A percentile compares a stretch with the other conserved stretches of the same genome.
These are phyloP conservation scores for Macrocentrus cingulum DNA, from an alignment of 1,140 invertebrate species.

Conservation along the genomic window DNA sequence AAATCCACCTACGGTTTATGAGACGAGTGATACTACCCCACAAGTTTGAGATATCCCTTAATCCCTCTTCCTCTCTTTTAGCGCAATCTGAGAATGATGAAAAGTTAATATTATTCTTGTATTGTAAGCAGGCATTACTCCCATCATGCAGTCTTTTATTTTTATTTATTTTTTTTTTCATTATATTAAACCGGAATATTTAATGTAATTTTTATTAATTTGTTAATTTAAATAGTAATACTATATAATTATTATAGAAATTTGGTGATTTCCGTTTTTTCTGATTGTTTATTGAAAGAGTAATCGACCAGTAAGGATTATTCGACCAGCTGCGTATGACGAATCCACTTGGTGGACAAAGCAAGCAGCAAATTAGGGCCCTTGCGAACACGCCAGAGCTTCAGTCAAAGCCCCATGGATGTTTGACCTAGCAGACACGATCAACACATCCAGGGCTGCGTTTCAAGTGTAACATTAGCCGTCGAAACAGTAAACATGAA, in stretches of 20 bases:
- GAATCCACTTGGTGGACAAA: neutral
- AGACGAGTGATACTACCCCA: neutral
- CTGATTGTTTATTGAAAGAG: no score
- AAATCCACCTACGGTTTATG: conserved; percentile 12
- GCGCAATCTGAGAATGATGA: neutral
- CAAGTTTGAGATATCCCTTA: neutral
- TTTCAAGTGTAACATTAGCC: conserved; percentile 14
- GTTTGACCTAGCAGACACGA: conserved; percentile 15
- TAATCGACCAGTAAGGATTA: no score
- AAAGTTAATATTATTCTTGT: no score
- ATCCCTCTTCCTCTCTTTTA: neutral
- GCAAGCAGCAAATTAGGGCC: conserved; percentile 10
- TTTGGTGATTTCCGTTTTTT: no score
- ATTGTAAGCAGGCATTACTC: no score
- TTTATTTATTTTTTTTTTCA: no score
- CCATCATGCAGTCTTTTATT: no score
- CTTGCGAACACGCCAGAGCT: conserved; percentile 10
- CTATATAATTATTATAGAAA: no score
- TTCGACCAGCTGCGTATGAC: neutral
- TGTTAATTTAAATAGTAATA: no score
- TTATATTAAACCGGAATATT: no score
- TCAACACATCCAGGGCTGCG: conserved; percentile 4
- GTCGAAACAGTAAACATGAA: conserved; percentile 16
- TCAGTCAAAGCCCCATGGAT: conserved; percentile 17
- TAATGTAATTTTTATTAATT: no score